Evolutionary conservation across 2,797 vertebrate species (phyloP).

Genomic region (Poeciliopsis turneri): DNA sequence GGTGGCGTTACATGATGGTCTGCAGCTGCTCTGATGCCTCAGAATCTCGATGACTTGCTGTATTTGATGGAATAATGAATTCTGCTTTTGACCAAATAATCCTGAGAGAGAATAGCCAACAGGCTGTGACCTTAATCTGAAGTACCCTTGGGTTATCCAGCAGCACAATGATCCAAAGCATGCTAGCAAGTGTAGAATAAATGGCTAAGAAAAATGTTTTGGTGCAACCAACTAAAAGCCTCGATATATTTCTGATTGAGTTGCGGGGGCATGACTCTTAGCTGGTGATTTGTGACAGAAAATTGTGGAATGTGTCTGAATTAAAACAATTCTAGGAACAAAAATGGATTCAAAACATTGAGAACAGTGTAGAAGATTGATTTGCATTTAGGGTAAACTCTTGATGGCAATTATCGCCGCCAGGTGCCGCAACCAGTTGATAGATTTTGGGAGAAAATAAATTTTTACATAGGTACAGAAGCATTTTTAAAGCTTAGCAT

Average conservation of each 20-base stretch:
- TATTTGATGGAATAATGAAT: neutral
- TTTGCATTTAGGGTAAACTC: neutral
- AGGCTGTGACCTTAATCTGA: neutral
- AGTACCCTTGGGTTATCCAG: neutral
- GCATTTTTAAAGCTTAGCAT: neutral
- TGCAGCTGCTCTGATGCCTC: neutral
- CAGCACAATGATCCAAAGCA: neutral
- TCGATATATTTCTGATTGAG: neutral
- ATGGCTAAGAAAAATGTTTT: neutral
- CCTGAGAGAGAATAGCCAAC: neutral
- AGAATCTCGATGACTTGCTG: neutral
- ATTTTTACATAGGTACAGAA: neutral
- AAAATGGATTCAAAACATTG: neutral
- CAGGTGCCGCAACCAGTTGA: neutral
- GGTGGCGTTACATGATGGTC: neutral
- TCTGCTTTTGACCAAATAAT: neutral
- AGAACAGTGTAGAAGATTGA: neutral
- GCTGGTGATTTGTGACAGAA: neutral
- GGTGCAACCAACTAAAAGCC: neutral
- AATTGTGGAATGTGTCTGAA: neutral
- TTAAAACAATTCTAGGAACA: neutral
- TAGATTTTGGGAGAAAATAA: neutral
- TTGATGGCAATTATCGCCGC: neutral
- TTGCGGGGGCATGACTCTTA: neutral
- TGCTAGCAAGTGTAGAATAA: neutral